Evolutionary conservation across 2,797 vertebrate genomes (phyloP), one percentile per base, ranked within the genome.

Genomic region (Parauchenoglanis ngamensis): DNA sequence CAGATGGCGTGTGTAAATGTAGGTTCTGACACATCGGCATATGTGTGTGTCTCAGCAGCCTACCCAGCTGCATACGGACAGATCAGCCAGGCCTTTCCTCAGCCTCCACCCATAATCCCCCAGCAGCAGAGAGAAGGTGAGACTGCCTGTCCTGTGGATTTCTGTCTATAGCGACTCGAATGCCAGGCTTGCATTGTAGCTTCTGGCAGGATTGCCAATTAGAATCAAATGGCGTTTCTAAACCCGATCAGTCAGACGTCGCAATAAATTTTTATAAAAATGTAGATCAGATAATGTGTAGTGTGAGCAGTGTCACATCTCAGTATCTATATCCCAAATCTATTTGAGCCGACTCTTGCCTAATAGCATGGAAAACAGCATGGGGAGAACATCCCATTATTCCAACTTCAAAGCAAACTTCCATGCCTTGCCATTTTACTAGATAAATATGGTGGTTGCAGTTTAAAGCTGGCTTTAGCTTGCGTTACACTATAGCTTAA

Each of bases 71-170:
- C 98, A 95, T 99, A 99, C 93, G 98, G 98, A 93, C 98, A 99
- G 96, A 99, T 99, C 94, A 98, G 98, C 96, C 98, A 99, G 96
- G 98, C 98, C 90, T 99, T 99, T 94, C 98, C 98, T 96, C 98
- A 99, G 95, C 97, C 98, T 91, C 97, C 98, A 93, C 97, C 98
- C 90, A 98, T 99, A 96, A 98, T 99, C 80, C 98, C 98, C 90
- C 98, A 99, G 94, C 98, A 99, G 94, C 98, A 99, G 95, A 97
- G 98, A 98, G 98, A 99, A 98, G 98, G 98, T 99, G 94, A 97
- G 96, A 87, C 88, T 90, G 76, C 88, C 79, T 44, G 85, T 83
- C 44, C 57, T 46, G 70, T 76, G 19, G 17, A 85, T 61, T 75
- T 28, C 40, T 57, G 67, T 84, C 52, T n/a, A 59, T 17, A 59